These are phyloP conservation scores for Orgyia antiqua DNA, from an alignment of 2,888 invertebrate species.

Conservation along the genomic window DNA sequence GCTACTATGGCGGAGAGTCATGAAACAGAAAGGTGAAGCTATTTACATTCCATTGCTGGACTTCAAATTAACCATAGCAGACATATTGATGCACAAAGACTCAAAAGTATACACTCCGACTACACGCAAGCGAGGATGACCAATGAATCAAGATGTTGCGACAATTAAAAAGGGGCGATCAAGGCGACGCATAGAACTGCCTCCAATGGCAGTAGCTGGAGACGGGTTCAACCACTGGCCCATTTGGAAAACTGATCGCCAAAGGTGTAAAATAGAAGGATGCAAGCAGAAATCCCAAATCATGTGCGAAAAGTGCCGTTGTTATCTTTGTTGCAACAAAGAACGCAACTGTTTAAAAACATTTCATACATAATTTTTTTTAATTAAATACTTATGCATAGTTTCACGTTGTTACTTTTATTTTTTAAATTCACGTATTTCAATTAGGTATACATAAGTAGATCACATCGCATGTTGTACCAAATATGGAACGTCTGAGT, in stretches of 20 bases:
- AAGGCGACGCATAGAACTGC: slow-evolving; percentile 11
- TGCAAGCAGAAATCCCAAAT: slow-evolving; percentile 6
- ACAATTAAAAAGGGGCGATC: slow-evolving; percentile 3
- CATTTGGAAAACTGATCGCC: slow-evolving; percentile 10
- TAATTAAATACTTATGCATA: too few relatives aligned
- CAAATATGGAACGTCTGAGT: too few relatives aligned
- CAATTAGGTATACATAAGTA: too few relatives aligned
- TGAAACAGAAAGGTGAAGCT: slow-evolving; percentile 12
- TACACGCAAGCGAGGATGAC: slow-evolving; percentile 16
- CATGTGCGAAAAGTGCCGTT: slow-evolving; percentile 5
- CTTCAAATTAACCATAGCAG: slow-evolving; percentile 13
- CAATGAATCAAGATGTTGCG: slow-evolving; percentile 8
- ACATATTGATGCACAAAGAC: slow-evolving; percentile 11
- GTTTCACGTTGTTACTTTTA: too few relatives aligned
- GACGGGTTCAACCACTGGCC: slow-evolving; percentile 15
- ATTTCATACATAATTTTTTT: too few relatives aligned
- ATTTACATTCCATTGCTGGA: slow-evolving; percentile 19
- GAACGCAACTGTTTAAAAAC: slow-evolving; percentile 9
- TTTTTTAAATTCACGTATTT: too few relatives aligned
- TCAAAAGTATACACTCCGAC: slow-evolving; percentile 13
- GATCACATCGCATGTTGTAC: too few relatives aligned
- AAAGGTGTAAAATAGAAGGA: slow-evolving; percentile 6
- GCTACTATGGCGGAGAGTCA: slow-evolving; percentile 19
- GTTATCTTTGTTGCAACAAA: slow-evolving; percentile 7
- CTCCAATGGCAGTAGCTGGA: slow-evolving; percentile 14